phyloP scores from a whole-genome alignment of 2,797 vertebrate genomes.

The Basileuterus tristriatus region DNA sequence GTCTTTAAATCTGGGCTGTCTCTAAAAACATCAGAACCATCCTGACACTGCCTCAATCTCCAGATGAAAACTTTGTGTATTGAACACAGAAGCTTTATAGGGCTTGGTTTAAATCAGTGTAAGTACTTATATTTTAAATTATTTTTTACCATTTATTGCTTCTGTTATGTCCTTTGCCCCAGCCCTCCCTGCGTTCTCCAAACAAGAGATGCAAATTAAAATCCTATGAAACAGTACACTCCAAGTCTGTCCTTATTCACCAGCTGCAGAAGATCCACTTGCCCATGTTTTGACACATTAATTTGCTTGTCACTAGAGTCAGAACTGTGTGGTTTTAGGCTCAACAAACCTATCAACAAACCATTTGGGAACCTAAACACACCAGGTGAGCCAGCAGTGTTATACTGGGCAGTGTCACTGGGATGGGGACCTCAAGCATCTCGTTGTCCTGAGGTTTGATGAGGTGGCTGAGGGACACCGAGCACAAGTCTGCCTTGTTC shows the following conservation, averaged over 20 bases:
- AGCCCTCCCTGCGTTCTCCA: background rate
- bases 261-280: background rate
- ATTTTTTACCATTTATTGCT: background rate
- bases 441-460: background rate
- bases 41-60: background rate
- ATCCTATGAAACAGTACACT: background rate
- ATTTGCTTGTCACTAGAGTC: background rate
- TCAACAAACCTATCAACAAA: background rate
- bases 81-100: background rate
- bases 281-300: background rate
- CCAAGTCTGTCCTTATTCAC: background rate
- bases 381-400: background rate
- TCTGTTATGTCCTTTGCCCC: background rate
- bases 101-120: background rate
- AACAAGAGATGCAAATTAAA: background rate
- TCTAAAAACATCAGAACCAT: background rate
- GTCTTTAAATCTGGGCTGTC: background rate
- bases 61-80: background rate
- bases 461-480: background rate
- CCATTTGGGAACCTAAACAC: background rate
- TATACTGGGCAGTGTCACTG: accelerated
- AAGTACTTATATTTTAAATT: background rate
- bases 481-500: background rate
- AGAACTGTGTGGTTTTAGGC: background rate
- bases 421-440: no score